These are phyloP conservation scores for Botia almorhae DNA, from an alignment of 2,797 vertebrate species.

Conservation along the genomic window DNA sequence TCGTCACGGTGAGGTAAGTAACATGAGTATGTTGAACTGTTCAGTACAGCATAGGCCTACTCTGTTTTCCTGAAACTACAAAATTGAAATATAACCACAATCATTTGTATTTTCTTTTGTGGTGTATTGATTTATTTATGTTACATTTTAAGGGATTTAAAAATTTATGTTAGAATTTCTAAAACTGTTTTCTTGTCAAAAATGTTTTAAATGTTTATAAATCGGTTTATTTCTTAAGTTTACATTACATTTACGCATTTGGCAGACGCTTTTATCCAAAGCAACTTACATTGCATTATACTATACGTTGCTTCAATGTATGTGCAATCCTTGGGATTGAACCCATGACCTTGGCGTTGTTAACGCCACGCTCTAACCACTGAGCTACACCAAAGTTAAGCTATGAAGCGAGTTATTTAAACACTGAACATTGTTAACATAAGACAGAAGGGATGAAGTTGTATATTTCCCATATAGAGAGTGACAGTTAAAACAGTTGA, in stretches of 20 bases:
- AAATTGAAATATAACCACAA: background rate
- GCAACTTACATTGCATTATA: no score
- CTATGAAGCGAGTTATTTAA: background rate
- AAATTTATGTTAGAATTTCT: background rate
- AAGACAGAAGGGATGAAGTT: background rate
- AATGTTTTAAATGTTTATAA: background rate
- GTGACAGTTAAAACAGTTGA: background rate
- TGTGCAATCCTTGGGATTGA: no score
- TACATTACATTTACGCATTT: no score
- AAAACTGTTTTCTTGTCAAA: background rate
- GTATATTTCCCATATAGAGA: background rate
- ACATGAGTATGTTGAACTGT: background rate
- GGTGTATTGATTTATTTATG: background rate
- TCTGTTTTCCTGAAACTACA: background rate
- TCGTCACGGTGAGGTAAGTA: slow-evolving; percentile 49
- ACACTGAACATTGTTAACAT: background rate
- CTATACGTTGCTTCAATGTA: no score
- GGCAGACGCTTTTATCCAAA: no score
- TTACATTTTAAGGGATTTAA: background rate
- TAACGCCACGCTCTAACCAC: no score
- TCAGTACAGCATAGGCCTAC: background rate
- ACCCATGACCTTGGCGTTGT: no score
- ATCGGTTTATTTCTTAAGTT: background rate
- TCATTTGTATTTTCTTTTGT: background rate
- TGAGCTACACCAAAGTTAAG: no score